Evolutionary conservation across 2,797 vertebrate genomes (phyloP).

Genomic region (Champsocephalus gunnari): DNA sequence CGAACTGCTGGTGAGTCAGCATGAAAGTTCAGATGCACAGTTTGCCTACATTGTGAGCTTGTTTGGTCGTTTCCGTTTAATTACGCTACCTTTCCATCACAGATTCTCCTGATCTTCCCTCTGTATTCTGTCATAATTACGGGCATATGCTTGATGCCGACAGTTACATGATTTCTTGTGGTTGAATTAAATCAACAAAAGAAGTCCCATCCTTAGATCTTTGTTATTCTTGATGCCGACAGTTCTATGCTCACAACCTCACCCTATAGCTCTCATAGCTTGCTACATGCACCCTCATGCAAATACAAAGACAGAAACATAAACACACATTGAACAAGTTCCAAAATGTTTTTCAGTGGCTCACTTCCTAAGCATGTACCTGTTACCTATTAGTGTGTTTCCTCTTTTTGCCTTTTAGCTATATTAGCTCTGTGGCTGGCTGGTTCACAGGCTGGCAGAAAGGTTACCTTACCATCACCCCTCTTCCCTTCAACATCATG

Average conservation of each 20-base stretch:
- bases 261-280: background rate
- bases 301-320: slow-evolving; percentile 1
- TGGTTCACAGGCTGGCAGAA: slow-evolving; percentile 49
- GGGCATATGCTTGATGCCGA: too few relatives aligned
- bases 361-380: slow-evolving; percentile 47
- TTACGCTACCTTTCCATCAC: background rate
- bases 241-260: background rate
- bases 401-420: slow-evolving; percentile 65
- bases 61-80: slow-evolving; percentile 1
- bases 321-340: slow-evolving; percentile 32
- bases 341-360: slow-evolving; percentile 22
- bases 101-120: slow-evolving; percentile 1
- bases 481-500: slow-evolving; percentile 31
- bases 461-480: slow-evolving; percentile 47
- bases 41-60: background rate
- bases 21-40: slow-evolving; percentile 8
- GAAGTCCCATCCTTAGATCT: background rate
- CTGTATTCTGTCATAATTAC: slow-evolving; percentile 10
- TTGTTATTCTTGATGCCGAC: background rate
- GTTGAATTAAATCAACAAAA: slow-evolving; percentile 1
- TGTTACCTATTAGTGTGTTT: slow-evolving; percentile 60
- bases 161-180: background rate
- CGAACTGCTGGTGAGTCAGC: slow-evolving; percentile 19
- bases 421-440: slow-evolving; percentile 49
- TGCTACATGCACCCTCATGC: background rate